Evolutionary conservation across 2,113 vertebrate genomes (phyloP).

Genomic region (Trichechus manatus): DNA sequence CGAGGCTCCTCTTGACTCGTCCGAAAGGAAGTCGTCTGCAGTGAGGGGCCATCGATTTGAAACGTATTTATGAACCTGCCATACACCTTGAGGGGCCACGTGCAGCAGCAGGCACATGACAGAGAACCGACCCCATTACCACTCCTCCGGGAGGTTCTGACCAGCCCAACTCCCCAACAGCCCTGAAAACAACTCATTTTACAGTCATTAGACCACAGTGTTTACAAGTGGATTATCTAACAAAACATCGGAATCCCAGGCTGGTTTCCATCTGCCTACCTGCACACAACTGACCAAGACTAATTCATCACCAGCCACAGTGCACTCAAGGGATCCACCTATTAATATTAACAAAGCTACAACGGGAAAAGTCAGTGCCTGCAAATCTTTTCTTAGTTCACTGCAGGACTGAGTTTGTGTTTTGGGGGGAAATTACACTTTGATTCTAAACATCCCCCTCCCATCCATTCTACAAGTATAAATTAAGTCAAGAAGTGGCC

Average conservation of each 20-base stretch:
- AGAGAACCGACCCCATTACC: neutral
- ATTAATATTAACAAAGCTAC: neutral
- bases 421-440: neutral
- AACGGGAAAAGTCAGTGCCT: neutral
- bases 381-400: neutral
- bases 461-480: neutral
- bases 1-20: neutral
- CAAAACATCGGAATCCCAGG: neutral
- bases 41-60: neutral
- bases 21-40: neutral
- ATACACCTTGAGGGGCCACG: no score
- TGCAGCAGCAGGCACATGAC: neutral
- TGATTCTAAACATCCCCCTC: neutral
- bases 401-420: neutral
- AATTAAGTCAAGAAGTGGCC: neutral
- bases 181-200: neutral
- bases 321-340: neutral
- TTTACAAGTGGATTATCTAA: neutral
- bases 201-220: neutral
- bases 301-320: neutral
- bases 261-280: neutral
- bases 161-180: constrained; percentile 4
- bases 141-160: neutral
- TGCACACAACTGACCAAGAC: neutral
- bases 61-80: neutral